Evolutionary conservation across 2,888 invertebrate genomes (phyloP).

Genomic region (Calameuta idolon): DNA sequence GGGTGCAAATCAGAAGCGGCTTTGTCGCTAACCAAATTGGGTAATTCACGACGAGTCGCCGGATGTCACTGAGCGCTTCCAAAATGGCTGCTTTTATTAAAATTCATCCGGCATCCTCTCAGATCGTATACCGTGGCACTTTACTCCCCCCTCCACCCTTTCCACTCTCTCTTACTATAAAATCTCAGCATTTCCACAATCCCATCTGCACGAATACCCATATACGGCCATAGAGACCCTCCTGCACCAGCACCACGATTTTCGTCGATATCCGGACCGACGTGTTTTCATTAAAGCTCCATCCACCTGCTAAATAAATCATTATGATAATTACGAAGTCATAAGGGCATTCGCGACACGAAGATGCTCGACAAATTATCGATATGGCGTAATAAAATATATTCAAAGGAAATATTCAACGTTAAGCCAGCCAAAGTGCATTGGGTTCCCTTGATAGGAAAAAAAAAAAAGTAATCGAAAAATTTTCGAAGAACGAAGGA

Average conservation of each 20-base stretch:
- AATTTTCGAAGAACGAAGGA: no score
- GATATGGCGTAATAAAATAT: neutral
- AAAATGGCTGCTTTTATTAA: slow-evolving; percentile 31
- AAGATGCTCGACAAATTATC: neutral
- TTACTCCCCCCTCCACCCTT: slow-evolving; percentile 5
- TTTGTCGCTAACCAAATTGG: slow-evolving; percentile 12
- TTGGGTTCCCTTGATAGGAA: neutral
- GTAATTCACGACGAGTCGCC: slow-evolving; percentile 14
- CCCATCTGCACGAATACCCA: neutral
- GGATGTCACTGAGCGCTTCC: slow-evolving; percentile 15
- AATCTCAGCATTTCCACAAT: neutral
- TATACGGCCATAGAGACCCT: neutral
- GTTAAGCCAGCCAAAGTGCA: neutral
- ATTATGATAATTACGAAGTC: slow-evolving; percentile 15
- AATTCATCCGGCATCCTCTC: slow-evolving; percentile 33
- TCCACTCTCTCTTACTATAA: slow-evolving; percentile 5
- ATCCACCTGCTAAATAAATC: slow-evolving; percentile 36
- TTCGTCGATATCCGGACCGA: slow-evolving; percentile 33
- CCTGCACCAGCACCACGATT: slow-evolving; percentile 14
- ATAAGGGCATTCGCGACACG: neutral
- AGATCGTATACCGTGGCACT: neutral
- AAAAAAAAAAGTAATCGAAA: neutral
- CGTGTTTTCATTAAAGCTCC: slow-evolving; percentile 36
- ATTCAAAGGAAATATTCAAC: neutral
- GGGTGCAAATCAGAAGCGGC: neutral